Evolutionary conservation across 2,888 invertebrate species (phyloP).

Genomic region (Drosophila emarginata): DNA sequence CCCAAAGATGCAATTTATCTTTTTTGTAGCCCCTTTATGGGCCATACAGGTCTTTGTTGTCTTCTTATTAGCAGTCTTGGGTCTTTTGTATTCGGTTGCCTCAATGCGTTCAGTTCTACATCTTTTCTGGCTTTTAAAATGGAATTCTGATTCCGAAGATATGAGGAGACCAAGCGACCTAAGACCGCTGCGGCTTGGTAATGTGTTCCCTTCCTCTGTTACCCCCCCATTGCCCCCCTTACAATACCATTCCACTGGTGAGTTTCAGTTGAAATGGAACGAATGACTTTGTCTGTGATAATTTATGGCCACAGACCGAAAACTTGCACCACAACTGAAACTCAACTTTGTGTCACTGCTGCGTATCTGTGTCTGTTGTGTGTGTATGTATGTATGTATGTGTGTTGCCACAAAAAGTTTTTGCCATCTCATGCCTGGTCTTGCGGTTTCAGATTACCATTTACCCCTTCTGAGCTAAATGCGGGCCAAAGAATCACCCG

Average conservation of each 20-base stretch:
- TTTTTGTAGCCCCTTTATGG: conserved; percentile 80
- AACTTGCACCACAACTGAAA: conserved; percentile 60
- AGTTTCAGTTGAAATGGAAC: conserved; percentile 74
- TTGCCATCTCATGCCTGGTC: conserved; percentile 48
- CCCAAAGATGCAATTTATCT: conserved; percentile 79
- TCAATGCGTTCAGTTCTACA: conserved; percentile 52
- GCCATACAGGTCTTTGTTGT: conserved; percentile 69
- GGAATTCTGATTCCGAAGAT: conserved; percentile 75
- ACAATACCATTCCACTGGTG: conserved; percentile 28
- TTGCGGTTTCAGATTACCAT: conserved; percentile 67
- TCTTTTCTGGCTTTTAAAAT: conserved; percentile 64
- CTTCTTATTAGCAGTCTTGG: conserved; percentile 60
- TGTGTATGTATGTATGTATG: background rate
- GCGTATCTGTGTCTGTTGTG: conserved; percentile 10
- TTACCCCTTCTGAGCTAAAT: conserved; percentile 45
- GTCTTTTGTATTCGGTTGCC: conserved; percentile 68
- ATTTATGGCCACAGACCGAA: conserved; percentile 72
- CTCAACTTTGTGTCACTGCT: conserved; percentile 65
- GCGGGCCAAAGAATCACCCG: conserved; percentile 22
- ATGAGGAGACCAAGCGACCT: conserved; percentile 42
- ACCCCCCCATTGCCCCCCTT: conserved; percentile 9
- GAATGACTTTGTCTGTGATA: conserved; percentile 79
- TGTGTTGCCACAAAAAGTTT: conserved; percentile 51
- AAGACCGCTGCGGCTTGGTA: conserved; percentile 39
- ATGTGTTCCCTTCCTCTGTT: background rate